Evolutionary conservation across 2,797 vertebrate genomes (phyloP).

Genomic region (Microtus californicus): DNA sequence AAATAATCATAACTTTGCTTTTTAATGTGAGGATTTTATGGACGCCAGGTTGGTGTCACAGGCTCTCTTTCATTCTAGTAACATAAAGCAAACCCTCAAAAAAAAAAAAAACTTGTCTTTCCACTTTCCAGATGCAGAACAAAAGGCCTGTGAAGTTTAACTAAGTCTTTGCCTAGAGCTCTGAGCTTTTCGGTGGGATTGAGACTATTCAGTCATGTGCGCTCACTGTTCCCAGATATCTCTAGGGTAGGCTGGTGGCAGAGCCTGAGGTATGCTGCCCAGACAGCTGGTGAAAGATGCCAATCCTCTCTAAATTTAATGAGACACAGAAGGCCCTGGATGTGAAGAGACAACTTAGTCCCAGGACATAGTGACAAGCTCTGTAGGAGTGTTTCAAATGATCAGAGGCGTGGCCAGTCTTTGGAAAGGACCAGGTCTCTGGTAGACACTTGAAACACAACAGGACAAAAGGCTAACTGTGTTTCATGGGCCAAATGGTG

Average conservation of each 20-base stretch:
- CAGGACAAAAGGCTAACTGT: not conserved
- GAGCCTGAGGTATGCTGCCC: not conserved
- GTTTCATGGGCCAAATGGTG: not conserved
- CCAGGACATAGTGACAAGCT: constrained; percentile 71
- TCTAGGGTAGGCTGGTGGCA: not conserved
- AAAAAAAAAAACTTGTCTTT: not conserved
- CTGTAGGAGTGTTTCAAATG: constrained; percentile 75
- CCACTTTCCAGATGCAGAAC: not conserved
- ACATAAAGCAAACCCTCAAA: not conserved
- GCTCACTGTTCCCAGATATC: not conserved
- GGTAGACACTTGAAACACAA: not conserved
- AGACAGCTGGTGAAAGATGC: constrained; percentile 76
- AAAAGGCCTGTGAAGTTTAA: not conserved
- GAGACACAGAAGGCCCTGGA: constrained; percentile 72
- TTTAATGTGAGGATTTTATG: not conserved
- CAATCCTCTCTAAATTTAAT: constrained; percentile 82
- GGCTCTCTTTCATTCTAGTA: constrained; percentile 3
- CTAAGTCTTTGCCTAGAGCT: not conserved
- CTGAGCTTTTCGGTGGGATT: fast-evolving
- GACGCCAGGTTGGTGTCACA: not conserved
- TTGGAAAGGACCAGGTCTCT: not conserved
- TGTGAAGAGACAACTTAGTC: constrained; percentile 78
- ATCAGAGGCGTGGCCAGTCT: constrained; percentile 34
- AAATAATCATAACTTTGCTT: no score
- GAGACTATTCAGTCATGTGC: not conserved